Evolutionary conservation across 2,797 vertebrate genomes (phyloP).

Genomic region (Enteromius fasciolatus): DNA sequence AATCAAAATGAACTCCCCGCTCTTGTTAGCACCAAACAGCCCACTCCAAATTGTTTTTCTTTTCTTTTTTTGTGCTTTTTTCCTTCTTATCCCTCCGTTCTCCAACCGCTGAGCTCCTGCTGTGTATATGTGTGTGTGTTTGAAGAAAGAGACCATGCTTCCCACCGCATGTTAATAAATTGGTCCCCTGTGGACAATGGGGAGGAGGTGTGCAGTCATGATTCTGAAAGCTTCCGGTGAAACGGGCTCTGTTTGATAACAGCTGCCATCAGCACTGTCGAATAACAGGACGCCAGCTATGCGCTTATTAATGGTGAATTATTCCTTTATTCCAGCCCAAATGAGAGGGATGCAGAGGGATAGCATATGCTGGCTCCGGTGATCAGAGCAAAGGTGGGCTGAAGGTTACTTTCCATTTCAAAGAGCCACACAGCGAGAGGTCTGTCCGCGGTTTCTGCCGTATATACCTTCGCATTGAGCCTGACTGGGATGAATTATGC

Average conservation of each 20-base stretch:
- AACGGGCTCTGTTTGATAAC: conserved; percentile 35
- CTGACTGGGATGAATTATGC: conserved; percentile 49
- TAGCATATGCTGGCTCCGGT: conserved; percentile 48
- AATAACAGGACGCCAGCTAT: conserved; percentile 70
- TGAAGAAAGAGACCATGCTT: conserved; percentile 32
- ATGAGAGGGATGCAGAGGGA: conserved; percentile 52
- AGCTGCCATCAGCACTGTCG: conserved; percentile 64
- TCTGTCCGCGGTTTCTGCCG: conserved; percentile 40
- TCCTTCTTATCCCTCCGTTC: not conserved
- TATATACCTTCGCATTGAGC: conserved; percentile 46
- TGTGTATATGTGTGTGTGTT: not conserved
- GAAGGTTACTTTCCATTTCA: conserved; percentile 77
- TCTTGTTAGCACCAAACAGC: conserved; percentile 34
- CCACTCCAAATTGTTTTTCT: conserved; percentile 40
- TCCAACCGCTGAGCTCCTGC: conserved; percentile 7
- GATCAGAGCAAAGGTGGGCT: conserved; percentile 57
- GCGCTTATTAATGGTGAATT: conserved; percentile 68
- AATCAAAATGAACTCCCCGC: conserved; percentile 45
- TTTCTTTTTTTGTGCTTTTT: not conserved
- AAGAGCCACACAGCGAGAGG: conserved; percentile 65
- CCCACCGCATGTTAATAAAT: conserved; percentile 79
- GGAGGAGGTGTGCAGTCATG: conserved; percentile 34
- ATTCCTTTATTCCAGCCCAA: conserved; percentile 71
- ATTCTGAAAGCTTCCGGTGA: conserved; percentile 50
- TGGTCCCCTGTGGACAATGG: conserved; percentile 68